Evolutionary conservation across 2,113 vertebrate species (phyloP).

Genomic region (Pristiophorus japonicus): DNA sequence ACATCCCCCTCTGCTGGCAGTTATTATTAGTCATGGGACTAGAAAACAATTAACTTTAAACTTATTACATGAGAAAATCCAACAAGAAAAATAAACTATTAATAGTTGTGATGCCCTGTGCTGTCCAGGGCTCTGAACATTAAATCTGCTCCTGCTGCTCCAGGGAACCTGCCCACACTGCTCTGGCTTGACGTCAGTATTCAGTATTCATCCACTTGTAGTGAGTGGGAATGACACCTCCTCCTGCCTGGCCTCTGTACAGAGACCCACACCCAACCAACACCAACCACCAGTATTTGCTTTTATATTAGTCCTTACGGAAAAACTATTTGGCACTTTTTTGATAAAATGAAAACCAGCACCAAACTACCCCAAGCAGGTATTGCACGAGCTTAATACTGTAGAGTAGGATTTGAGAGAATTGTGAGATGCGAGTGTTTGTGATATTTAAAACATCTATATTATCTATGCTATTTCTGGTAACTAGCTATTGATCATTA

Average conservation of each 20-base stretch:
- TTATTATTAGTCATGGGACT: neutral
- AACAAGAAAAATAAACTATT: neutral
- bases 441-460: neutral
- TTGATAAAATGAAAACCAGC: neutral
- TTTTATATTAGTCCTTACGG: neutral
- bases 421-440: neutral
- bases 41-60: neutral
- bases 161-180: neutral
- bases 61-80: neutral
- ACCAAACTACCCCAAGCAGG: neutral
- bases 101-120: no score
- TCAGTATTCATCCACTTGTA: neutral
- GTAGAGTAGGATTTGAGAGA: neutral
- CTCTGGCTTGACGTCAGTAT: neutral
- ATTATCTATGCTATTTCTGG: neutral
- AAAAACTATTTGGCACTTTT: neutral
- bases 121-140: neutral
- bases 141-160: neutral
- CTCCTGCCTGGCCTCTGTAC: neutral
- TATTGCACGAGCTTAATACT: no score
- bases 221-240: neutral
- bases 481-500: neutral
- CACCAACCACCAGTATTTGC: neutral
- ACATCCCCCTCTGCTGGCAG: constrained; percentile 23
- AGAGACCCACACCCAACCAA: neutral